Evolutionary conservation across 2,888 invertebrate species (phyloP), one percentile per base, ranked within the genome.

Genomic region (Drosophila helvetica): DNA sequence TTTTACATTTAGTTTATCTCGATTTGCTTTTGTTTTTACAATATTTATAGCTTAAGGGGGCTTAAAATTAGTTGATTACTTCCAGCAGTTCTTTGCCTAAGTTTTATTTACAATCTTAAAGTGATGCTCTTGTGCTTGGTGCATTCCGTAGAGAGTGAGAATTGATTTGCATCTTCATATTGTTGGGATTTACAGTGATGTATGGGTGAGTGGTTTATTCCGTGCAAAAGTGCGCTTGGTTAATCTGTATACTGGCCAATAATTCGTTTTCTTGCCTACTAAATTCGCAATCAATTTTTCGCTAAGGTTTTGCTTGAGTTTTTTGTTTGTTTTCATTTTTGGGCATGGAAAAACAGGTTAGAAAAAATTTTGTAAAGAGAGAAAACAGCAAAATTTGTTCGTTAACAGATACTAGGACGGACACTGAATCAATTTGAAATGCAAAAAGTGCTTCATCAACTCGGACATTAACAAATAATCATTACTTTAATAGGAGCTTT

Each of bases 391-490:
- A 61, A 48, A 63, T 1, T 55, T 45, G 55, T 12, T 56, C 46
- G 56, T 62, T 79, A 86, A 86, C 79, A 88, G 66, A 86, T 77
- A 51, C 43, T 65, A 88, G 82, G 87, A 88, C 88, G 87, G 87
- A 85, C 79, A 84, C 74, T 75, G 73, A 88, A 80, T 80, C 53
- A 77, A 88, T 83, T 79, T 77, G 58, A 53, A 74, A 74, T 66
- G 74, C 73, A 55, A 74, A 55, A 48, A 42, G 68, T 59, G 48
- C 54, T 62, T 47, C 63, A 66, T 54, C 54, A 54, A 46, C 60
- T 25, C 45, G 22, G 17, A 30, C 47, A 48, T 71, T 58, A 58
- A 75, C 59, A 55, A 60, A 71, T 43, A 77, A 59, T 59, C 27
- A 74, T 65, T 65, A 70, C 61, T 52, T 70, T 68, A 70, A 71